These are phyloP conservation scores for Neoarius graeffei DNA, from an alignment of 2,113 vertebrate genomes.

Conservation along the genomic window DNA sequence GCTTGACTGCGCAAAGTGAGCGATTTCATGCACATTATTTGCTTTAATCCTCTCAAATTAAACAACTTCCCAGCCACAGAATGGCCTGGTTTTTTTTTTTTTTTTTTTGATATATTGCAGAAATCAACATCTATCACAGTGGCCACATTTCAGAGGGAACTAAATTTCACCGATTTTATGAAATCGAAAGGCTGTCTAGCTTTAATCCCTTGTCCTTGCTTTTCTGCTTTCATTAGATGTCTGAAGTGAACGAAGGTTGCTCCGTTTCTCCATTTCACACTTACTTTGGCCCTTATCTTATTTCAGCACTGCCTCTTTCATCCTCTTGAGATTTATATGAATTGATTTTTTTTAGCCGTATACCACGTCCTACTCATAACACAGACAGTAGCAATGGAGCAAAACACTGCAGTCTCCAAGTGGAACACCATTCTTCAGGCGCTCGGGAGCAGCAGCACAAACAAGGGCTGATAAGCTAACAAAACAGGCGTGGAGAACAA, in stretches of 20 bases:
- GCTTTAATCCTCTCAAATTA: too few species aligned
- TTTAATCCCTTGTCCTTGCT: conserved; percentile 17
- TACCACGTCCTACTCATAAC: neutral
- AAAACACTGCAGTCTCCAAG: conserved; percentile 24
- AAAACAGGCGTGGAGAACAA: conserved; percentile 24
- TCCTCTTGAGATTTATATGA: neutral
- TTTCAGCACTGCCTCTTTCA: neutral
- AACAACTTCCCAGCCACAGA: too few species aligned
- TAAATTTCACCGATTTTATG: too few species aligned
- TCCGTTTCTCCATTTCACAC: neutral
- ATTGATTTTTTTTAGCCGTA: conserved; percentile 17
- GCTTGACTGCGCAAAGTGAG: too few species aligned
- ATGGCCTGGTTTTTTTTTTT: too few species aligned
- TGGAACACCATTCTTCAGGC: conserved; percentile 27
- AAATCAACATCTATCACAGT: too few species aligned
- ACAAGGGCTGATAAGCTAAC: conserved; percentile 27
- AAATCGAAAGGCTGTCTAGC: neutral
- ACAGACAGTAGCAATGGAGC: conserved; percentile 12
- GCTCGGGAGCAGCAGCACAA: neutral
- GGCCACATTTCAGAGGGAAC: too few species aligned
- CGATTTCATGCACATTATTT: too few species aligned
- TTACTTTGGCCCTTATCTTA: neutral
- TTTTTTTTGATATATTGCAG: too few species aligned
- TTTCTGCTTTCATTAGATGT: conserved; percentile 28
- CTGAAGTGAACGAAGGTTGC: conserved; percentile 14